Conservation (phyloP, 1,140 invertebrate species). For the Rhyacophila brunnea region DNA sequence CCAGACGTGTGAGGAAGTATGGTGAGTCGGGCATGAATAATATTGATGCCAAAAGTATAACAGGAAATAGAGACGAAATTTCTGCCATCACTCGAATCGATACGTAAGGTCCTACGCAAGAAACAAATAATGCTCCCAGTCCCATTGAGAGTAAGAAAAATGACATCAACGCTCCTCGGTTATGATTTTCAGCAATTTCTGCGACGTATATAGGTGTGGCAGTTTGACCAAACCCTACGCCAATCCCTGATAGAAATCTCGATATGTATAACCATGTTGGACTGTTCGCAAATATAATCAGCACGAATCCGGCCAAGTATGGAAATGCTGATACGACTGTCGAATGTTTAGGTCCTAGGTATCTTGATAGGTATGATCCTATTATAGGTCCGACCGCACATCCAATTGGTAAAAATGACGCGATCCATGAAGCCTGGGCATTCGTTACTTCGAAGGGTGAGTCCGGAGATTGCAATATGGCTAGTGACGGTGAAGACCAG, state of each 20-base stretch:
- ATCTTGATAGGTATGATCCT: slow-evolving; percentile 38
- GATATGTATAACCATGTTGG: slow-evolving; percentile 31
- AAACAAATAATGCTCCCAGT: slow-evolving; percentile 23
- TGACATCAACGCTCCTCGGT: slow-evolving; percentile 28
- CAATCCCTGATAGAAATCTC: slow-evolving; percentile 29
- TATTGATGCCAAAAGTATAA: slow-evolving; percentile 20
- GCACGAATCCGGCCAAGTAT: slow-evolving; percentile 37
- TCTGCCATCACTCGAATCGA: slow-evolving; percentile 27
- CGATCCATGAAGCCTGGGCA: slow-evolving; percentile 33
- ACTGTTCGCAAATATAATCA: slow-evolving; percentile 43
- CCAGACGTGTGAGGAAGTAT: slow-evolving; percentile 28
- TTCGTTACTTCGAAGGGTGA: slow-evolving; percentile 26
- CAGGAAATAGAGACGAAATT: slow-evolving; percentile 27
- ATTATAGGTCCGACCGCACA: slow-evolving; percentile 30
- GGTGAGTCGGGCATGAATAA: slow-evolving; percentile 30
- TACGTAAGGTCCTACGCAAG: slow-evolving; percentile 25
- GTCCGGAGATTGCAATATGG: slow-evolving; percentile 24
- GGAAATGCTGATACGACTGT: slow-evolving; percentile 39
- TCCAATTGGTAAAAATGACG: slow-evolving; percentile 31
- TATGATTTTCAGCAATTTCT: slow-evolving; percentile 34
- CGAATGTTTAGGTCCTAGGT: slow-evolving; percentile 41
- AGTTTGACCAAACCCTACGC: slow-evolving; percentile 31
- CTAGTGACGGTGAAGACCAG: slow-evolving; percentile 33
- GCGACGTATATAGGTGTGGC: slow-evolving; percentile 33
- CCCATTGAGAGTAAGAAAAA: slow-evolving; percentile 26